Evolutionary conservation across 2,797 vertebrate species (phyloP).

Genomic region (Ctenopoma kingsleyae): DNA sequence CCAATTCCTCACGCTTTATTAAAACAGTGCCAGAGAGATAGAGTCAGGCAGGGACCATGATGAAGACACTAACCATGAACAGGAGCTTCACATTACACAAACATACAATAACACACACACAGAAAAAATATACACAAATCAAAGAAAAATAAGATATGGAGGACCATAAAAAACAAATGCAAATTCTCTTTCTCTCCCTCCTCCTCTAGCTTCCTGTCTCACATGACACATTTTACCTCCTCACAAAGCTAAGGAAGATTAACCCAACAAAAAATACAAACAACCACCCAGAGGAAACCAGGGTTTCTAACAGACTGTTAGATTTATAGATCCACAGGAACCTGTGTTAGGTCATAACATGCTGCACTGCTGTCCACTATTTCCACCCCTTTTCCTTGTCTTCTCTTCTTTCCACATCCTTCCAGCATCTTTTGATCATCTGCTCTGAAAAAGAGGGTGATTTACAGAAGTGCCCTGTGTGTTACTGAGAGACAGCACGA

Average conservation of each 20-base stretch:
- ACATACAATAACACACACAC: constrained; percentile 22
- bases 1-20: constrained; percentile 79
- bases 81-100: constrained; percentile 42
- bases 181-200: constrained; percentile 32
- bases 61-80: constrained; percentile 47
- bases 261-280: constrained; percentile 27
- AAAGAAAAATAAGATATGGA: constrained; percentile 45
- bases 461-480: constrained; percentile 19
- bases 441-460: constrained; percentile 31
- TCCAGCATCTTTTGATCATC: constrained; percentile 53
- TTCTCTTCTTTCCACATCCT: constrained; percentile 8
- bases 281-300: constrained; percentile 22
- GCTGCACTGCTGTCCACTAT: constrained; percentile 29
- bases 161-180: constrained; percentile 24
- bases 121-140: constrained; percentile 34
- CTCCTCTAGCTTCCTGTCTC: constrained; percentile 19
- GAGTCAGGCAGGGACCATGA: constrained; percentile 54
- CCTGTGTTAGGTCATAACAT: constrained; percentile 40
- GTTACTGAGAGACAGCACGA: not conserved
- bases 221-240: constrained; percentile 40
- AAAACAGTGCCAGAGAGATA: constrained; percentile 65
- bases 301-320: constrained; percentile 2
- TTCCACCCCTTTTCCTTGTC: not conserved
- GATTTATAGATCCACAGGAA: constrained; percentile 18
- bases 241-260: constrained; percentile 28